Conservation (phyloP, 92 coral and sea anemone species). For the Pocillopora grandis region DNA sequence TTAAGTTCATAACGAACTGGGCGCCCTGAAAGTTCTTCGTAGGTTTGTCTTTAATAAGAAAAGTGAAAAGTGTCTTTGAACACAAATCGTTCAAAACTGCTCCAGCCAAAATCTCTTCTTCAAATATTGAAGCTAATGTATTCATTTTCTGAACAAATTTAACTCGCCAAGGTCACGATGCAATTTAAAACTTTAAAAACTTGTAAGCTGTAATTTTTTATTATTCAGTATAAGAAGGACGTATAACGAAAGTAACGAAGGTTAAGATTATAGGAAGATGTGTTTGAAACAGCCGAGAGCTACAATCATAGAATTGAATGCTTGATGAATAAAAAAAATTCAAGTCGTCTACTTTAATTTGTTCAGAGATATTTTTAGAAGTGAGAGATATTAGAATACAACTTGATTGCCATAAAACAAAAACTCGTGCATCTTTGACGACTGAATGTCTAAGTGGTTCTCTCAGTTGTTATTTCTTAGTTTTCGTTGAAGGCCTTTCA, state of each 20-base stretch:
- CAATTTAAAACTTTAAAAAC: neutral
- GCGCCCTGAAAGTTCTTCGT: neutral
- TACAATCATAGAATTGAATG: neutral
- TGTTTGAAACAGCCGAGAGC: neutral
- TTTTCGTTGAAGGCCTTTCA: neutral
- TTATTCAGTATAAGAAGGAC: neutral
- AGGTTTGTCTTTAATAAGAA: neutral
- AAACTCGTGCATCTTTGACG: neutral
- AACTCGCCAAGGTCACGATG: neutral
- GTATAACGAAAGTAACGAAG: neutral
- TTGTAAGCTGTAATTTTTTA: neutral
- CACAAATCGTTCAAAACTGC: neutral
- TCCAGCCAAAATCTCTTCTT: neutral
- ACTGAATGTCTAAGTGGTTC: constrained; percentile 9
- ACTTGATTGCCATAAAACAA: constrained; percentile 7
- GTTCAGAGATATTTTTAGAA: constrained; percentile 17
- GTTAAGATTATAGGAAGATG: neutral
- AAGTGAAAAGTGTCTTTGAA: neutral
- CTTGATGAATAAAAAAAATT: neutral
- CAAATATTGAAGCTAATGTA: neutral
- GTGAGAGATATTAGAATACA: constrained; percentile 11
- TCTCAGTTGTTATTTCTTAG: neutral
- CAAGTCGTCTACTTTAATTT: neutral
- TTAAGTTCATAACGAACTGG: neutral
- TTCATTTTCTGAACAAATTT: neutral